These are phyloP conservation scores for Lasioglossum oenotherae DNA, from an alignment of 2,888 invertebrate genomes.

Conservation along the genomic window DNA sequence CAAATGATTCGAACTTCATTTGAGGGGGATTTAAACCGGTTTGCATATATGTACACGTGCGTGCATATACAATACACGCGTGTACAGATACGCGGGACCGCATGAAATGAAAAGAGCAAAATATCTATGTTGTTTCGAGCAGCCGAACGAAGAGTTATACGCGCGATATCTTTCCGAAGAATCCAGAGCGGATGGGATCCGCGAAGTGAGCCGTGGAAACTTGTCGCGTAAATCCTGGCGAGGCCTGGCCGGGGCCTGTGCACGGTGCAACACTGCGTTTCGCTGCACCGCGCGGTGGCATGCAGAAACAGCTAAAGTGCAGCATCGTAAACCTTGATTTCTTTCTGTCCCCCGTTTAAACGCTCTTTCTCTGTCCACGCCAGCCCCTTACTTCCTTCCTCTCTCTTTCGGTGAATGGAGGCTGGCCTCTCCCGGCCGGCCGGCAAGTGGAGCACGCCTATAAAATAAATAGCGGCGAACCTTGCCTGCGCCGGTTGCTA, in stretches of 20 bases:
- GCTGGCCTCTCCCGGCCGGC: constrained; percentile 24
- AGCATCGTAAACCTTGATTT: constrained; percentile 68
- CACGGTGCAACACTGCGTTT: constrained; percentile 27
- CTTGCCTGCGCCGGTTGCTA: constrained; percentile 65
- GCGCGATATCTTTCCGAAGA: constrained; percentile 34
- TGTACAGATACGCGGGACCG: background rate
- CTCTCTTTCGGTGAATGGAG: constrained; percentile 54
- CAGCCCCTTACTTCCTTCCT: background rate
- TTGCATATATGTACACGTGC: constrained; percentile 4
- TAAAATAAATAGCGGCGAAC: constrained; percentile 73
- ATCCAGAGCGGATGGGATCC: constrained; percentile 48
- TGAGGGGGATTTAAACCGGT: constrained; percentile 48
- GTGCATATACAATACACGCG: background rate
- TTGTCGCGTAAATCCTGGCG: constrained; percentile 65
- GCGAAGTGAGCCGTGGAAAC: constrained; percentile 62
- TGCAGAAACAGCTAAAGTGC: constrained; percentile 67
- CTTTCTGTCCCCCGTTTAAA: constrained; percentile 34
- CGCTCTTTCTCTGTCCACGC: background rate
- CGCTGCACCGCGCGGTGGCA: constrained; percentile 57
- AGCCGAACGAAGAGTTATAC: background rate
- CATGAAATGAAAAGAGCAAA: constrained; percentile 8
- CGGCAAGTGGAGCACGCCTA: constrained; percentile 73
- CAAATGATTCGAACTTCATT: constrained; percentile 48
- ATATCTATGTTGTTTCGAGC: constrained; percentile 32
- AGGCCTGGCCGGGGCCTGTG: background rate